Evolutionary conservation across 2,888 invertebrate genomes (phyloP).

Genomic region (Lepidochitona cinerea): DNA sequence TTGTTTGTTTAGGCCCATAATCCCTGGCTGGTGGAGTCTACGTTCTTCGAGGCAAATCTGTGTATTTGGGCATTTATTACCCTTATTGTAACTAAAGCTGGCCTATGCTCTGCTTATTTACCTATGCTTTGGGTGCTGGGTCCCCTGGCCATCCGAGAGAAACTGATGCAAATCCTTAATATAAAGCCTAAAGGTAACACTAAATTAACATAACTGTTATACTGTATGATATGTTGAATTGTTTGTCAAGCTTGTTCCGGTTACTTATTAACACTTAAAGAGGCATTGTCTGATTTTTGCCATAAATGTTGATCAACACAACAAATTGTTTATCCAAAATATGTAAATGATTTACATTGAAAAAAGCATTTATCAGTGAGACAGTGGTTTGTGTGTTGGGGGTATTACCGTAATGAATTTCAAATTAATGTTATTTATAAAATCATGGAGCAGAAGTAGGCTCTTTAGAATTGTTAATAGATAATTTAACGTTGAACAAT

Average conservation of each 20-base stretch:
- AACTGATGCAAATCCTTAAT: slow-evolving; percentile 74
- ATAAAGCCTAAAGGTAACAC: slow-evolving; percentile 74
- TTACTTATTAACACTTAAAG: not conserved
- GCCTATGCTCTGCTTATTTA: slow-evolving; percentile 78
- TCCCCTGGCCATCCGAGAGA: slow-evolving; percentile 74
- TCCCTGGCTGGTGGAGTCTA: slow-evolving; percentile 64
- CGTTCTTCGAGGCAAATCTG: slow-evolving; percentile 71
- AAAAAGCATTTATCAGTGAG: no score
- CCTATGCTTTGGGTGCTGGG: slow-evolving; percentile 76
- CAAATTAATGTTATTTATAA: no score
- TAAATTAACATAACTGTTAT: no score
- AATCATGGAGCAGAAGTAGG: no score
- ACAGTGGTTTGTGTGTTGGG: no score
- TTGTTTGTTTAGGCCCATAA: slow-evolving; percentile 32
- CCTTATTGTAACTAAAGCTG: slow-evolving; percentile 74
- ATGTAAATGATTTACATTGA: no score
- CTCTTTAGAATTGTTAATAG: no score
- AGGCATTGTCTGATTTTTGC: not conserved
- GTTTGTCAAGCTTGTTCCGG: no score
- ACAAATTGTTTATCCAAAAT: not conserved
- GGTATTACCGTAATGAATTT: no score
- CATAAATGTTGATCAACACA: not conserved
- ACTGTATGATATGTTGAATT: no score
- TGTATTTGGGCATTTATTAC: slow-evolving; percentile 76
- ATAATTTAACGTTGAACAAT: no score